A percentile compares a stretch with the other conserved stretches of the same genome.
Evolutionary conservation across 2,113 vertebrate genomes (phyloP).

Genomic region (Arizona elegans): DNA sequence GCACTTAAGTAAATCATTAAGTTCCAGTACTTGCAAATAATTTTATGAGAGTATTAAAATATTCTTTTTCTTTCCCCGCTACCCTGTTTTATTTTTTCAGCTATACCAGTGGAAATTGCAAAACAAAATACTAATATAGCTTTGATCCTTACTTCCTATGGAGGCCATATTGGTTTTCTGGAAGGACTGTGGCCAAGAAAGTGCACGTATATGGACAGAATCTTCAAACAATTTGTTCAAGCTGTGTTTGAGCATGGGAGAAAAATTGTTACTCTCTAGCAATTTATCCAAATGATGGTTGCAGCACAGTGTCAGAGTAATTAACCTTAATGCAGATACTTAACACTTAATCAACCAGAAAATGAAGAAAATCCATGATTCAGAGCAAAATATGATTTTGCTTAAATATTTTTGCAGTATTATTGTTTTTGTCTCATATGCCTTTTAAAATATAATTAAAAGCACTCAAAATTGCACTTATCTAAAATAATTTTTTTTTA

Average conservation of each 20-base stretch:
- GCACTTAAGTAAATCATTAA: conserved; percentile 63
- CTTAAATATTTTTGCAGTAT: conserved; percentile 53
- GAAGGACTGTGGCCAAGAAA: conserved; percentile 94
- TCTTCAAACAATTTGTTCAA: conserved; percentile 95
- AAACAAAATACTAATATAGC: conserved; percentile 97
- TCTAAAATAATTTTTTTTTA: conserved; percentile 55
- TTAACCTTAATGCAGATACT: conserved; percentile 65
- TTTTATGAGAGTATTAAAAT: not conserved
- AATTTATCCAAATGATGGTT: conserved; percentile 28
- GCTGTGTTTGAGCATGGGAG: conserved; percentile 89
- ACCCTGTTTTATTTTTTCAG: conserved; percentile 60
- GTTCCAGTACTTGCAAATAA: not conserved
- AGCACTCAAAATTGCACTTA: conserved; percentile 70
- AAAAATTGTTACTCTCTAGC: conserved; percentile 74
- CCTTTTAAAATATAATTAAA: conserved; percentile 75
- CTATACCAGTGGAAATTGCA: conserved; percentile 90
- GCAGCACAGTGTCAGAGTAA: conserved; percentile 51
- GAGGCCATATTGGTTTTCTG: conserved; percentile 97
- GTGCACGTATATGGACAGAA: conserved; percentile 97
- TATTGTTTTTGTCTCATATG: conserved; percentile 75
- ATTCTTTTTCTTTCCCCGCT: not conserved
- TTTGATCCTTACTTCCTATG: conserved; percentile 89
- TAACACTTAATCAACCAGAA: conserved; percentile 63
- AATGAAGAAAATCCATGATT: conserved; percentile 65
- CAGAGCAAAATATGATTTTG: conserved; percentile 67